Evolutionary conservation across 2,888 invertebrate species (phyloP).

Genomic region (Acleris emargana): DNA sequence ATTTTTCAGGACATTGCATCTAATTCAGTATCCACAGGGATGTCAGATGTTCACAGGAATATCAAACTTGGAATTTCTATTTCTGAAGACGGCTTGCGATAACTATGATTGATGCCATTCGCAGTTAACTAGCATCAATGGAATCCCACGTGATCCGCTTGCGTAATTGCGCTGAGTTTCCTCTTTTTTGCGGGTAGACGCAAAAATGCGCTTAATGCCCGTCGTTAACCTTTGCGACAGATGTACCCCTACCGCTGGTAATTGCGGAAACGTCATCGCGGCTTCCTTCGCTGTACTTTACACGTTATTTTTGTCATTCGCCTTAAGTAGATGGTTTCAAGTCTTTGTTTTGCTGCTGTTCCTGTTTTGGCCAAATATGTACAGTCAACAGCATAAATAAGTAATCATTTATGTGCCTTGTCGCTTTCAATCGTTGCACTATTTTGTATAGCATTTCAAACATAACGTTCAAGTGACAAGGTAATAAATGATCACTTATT

Average conservation of each 20-base stretch:
- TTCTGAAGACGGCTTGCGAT: background rate
- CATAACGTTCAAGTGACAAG: no score
- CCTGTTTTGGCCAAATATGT: background rate
- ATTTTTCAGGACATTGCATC: no score
- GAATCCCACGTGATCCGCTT: slow-evolving; percentile 17
- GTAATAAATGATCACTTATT: no score
- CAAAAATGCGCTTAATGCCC: slow-evolving; percentile 63
- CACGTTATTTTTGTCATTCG: slow-evolving; percentile 45
- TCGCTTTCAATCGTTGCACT: no score
- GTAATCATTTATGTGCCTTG: no score
- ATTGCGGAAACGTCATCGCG: slow-evolving; percentile 68
- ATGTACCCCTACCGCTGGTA: slow-evolving; percentile 60
- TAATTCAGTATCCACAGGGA: no score
- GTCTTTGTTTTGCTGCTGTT: slow-evolving; percentile 39
- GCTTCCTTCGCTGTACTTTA: slow-evolving; percentile 44
- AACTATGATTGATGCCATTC: slow-evolving; percentile 5
- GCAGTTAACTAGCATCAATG: background rate
- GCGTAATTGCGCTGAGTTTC: slow-evolving; percentile 43
- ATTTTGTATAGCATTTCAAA: no score
- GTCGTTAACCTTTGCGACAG: slow-evolving; percentile 74
- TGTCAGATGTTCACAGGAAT: no score
- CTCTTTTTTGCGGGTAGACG: slow-evolving; percentile 58
- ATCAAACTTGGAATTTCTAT: no score
- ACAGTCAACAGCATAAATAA: no score
- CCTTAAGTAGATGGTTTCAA: slow-evolving; percentile 37